phyloP scores from a whole-genome alignment of 2,888 invertebrate species.

The Therioaphis trifolii region DNA sequence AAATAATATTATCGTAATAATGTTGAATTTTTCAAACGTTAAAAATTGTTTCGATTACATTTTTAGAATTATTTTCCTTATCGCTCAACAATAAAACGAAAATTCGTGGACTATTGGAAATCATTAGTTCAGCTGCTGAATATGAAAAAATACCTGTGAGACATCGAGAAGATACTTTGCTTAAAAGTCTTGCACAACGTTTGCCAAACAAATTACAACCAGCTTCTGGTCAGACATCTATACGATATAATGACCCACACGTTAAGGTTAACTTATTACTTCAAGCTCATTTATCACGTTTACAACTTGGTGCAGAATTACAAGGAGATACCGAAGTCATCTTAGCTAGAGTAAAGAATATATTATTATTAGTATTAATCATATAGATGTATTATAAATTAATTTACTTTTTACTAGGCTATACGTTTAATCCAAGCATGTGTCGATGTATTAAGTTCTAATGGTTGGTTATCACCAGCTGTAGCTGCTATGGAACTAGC shows the following conservation, averaged over 20 bases:
- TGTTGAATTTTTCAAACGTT: background rate
- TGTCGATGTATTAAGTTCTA: slow-evolving; percentile 92
- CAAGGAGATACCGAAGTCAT: slow-evolving; percentile 95
- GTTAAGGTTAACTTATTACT: slow-evolving; percentile 94
- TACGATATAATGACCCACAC: slow-evolving; percentile 95
- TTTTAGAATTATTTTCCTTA: slow-evolving; percentile 91
- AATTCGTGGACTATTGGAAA: slow-evolving; percentile 95
- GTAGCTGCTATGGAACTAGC: slow-evolving; percentile 99
- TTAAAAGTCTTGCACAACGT: slow-evolving; percentile 75
- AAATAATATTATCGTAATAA: slow-evolving; percentile 25
- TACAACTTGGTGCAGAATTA: slow-evolving; percentile 94
- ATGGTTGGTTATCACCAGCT: slow-evolving; percentile 98
- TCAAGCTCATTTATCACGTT: slow-evolving; percentile 94
- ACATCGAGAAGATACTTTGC: slow-evolving; percentile 92
- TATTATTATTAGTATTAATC: slow-evolving; percentile 30
- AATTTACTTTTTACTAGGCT: slow-evolving; percentile 71
- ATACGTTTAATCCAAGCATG: slow-evolving; percentile 92
- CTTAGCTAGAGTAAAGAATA: slow-evolving; percentile 75
- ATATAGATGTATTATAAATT: slow-evolving; percentile 28
- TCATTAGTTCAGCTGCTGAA: slow-evolving; percentile 97
- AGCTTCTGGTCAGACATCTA: slow-evolving; percentile 72
- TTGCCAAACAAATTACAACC: slow-evolving; percentile 74
- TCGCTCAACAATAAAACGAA: slow-evolving; percentile 98
- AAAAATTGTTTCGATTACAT: background rate
- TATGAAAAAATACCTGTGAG: slow-evolving; percentile 94